Evolutionary conservation across 2,113 vertebrate genomes (phyloP).

Genomic region (Saguinus midas): DNA sequence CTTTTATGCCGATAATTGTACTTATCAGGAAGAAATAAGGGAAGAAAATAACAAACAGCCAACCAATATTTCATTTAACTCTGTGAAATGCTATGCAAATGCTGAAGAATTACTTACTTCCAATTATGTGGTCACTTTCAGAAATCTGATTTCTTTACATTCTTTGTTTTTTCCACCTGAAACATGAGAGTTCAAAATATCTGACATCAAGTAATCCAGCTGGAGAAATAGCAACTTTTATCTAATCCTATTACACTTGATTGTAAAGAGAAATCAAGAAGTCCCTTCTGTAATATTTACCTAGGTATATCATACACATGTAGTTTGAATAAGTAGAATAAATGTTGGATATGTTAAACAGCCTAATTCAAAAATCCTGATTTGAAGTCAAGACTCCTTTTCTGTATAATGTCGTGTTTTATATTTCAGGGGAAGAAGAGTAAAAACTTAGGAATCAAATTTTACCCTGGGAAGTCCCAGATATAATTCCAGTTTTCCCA

Average conservation of each 20-base stretch:
- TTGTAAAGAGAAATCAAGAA: background rate
- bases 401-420: background rate
- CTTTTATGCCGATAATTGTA: too few relatives aligned
- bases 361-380: background rate
- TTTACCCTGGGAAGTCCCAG: background rate
- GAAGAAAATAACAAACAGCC: too few relatives aligned
- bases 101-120: too few relatives aligned
- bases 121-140: too few relatives aligned
- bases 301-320: background rate
- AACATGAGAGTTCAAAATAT: background rate
- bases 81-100: too few relatives aligned
- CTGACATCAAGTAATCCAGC: background rate
- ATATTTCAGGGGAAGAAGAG: background rate
- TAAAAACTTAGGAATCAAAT: background rate
- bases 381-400: background rate
- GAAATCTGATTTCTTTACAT: background rate
- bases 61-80: too few relatives aligned
- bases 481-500: background rate
- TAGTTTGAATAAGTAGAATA: background rate
- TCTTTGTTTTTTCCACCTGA: background rate
- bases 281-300: background rate
- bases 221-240: background rate
- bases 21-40: too few relatives aligned
- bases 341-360: background rate
- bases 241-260: background rate